A percentile compares a stretch with the other conserved stretches of the same genome.
Evolutionary conservation across 2,888 invertebrate species (phyloP).

Genomic region (Yponomeuta malinellus): DNA sequence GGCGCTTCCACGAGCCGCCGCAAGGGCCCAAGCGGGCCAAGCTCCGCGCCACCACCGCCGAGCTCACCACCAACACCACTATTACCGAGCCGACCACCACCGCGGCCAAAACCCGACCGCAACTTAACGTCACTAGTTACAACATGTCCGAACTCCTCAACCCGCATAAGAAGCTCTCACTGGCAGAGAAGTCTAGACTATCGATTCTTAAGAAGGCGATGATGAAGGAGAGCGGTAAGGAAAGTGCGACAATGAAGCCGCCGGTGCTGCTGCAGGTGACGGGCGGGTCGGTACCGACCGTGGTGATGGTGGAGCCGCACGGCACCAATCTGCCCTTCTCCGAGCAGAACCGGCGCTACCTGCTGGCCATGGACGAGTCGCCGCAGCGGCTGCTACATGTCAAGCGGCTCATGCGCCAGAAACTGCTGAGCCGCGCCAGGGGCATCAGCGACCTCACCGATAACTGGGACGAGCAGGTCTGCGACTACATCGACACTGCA

Average conservation of each 20-base stretch:
- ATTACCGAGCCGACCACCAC: conserved; percentile 15
- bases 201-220: conserved; percentile 57
- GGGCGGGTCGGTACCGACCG: conserved; percentile 18
- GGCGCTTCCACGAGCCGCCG: not conserved
- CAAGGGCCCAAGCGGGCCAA: not conserved
- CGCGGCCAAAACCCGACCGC: not conserved
- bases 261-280: conserved; percentile 57
- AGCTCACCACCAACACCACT: not conserved
- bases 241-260: conserved; percentile 40
- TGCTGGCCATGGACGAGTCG: conserved; percentile 31
- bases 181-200: conserved; percentile 54
- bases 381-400: conserved; percentile 41
- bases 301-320: conserved; percentile 44
- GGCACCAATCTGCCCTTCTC: not conserved
- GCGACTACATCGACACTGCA: conserved; percentile 58
- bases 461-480: conserved; percentile 59
- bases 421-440: conserved; percentile 45
- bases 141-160: conserved; percentile 12
- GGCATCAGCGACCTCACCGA: conserved; percentile 53
- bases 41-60: not conserved
- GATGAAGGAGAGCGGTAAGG: conserved; percentile 40
- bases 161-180: conserved; percentile 32
- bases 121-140: conserved; percentile 6
- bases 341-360: conserved; percentile 1
- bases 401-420: conserved; percentile 53